These are phyloP conservation scores for Leucoma salicis DNA, from an alignment of 2,888 invertebrate species.

Conservation along the genomic window DNA sequence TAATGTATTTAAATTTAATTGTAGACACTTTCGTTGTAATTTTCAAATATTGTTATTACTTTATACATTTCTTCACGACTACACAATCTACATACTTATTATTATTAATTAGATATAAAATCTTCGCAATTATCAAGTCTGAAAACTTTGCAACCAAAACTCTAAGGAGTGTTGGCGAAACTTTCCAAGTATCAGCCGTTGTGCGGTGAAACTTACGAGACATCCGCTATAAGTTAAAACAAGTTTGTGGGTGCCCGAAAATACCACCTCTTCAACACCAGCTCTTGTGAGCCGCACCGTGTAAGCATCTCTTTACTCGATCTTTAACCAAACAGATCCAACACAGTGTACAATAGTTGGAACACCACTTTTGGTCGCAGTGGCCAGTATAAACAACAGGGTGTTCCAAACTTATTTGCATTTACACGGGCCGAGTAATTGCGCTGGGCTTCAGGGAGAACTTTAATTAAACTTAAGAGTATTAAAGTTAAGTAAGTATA, in stretches of 20 bases:
- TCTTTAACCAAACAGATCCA: constrained; percentile 17
- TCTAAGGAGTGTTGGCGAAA: constrained; percentile 39
- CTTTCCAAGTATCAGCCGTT: constrained; percentile 42
- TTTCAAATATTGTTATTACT: constrained; percentile 6
- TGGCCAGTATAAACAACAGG: constrained; percentile 67
- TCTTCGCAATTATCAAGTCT: constrained; percentile 37
- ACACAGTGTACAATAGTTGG: constrained; percentile 35
- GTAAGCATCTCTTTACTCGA: constrained; percentile 15
- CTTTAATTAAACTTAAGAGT: constrained; percentile 78
- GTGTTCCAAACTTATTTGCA: constrained; percentile 77
- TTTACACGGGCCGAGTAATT: constrained; percentile 79
- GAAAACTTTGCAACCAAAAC: constrained; percentile 41
- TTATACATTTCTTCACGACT: not conserved
- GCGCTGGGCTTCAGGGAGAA: constrained; percentile 76
- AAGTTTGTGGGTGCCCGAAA: constrained; percentile 48
- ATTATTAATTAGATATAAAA: constrained; percentile 31
- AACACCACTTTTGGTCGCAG: constrained; percentile 43
- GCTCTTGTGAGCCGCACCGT: constrained; percentile 15
- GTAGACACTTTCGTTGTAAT: constrained; percentile 3
- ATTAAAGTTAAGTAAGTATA: constrained; percentile 68
- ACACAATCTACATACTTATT: too few relatives aligned
- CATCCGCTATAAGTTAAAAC: constrained; percentile 54
- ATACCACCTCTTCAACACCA: constrained; percentile 25
- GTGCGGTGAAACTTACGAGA: constrained; percentile 65
- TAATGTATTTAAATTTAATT: too few relatives aligned